Base-by-base conservation (phyloP, 2,888 invertebrate genomes). In the Eupithecia abbreviata region DNA sequence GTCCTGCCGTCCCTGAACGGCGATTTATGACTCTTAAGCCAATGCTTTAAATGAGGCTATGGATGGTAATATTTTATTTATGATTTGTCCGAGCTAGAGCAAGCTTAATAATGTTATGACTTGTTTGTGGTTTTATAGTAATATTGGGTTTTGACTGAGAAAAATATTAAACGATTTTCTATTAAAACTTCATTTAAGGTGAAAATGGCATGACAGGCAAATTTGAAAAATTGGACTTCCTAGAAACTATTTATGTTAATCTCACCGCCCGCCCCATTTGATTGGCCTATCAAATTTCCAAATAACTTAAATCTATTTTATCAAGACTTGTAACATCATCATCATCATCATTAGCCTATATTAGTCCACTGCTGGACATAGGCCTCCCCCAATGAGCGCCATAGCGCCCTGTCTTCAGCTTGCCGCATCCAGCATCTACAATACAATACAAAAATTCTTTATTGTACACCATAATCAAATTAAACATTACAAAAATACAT, bases 11-110 rank as follows among this genome's bases (percentile, higher is more conserved):
- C 89, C 89, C 89, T 82, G 73, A 81, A 82, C 80, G 85, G 86
- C 89, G 86, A 92, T 91, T 91, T 91, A 91, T 89, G 86, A 85
- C 86, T 84, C 83, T 86, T 85, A 85, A 89, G 86, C 84, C 86
- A 80, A 84, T 82, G 85, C 82, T 86, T 87, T 84, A 84, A 80
- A 86, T 83, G 82, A 84, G 80, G 87, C 89, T 89, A 89, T 88
- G 88, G 84, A 84, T 86, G 84, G 86, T 86, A 87, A 90, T 89
- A 85, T 88, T 89, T 89, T 89, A 89, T 90, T 89, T 86, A 85
- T 86, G 84, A 85, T 79, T 81, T 83, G 85, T 84, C 80, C 78
- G 71, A 72, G 72, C 79, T 75, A 62, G 62, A 72, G 69, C 78
- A 74, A 49, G 69, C 74, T 73, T 71, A 70, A 71, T 51, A 65